Percentiles rank a stretch among this genome's conserved stretches.
Conservation (phyloP, 2,888 invertebrate species). For the Chironomus riparius region DNA sequence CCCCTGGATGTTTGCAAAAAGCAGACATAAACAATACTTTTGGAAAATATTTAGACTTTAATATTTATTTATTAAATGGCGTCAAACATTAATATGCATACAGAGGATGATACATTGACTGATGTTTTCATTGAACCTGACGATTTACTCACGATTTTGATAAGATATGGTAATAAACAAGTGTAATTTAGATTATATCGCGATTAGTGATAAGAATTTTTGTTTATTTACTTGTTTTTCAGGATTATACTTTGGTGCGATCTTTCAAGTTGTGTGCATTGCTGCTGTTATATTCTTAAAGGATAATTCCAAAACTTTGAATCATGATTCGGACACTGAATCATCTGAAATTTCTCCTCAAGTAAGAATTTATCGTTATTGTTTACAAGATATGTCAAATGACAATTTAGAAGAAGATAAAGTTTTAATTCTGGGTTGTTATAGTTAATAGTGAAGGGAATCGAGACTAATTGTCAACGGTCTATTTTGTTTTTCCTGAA, state of each 20-base stretch:
- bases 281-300: conserved; percentile 16
- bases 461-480: too few relatives aligned
- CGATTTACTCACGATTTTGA: conserved; percentile 11
- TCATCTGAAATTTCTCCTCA: conserved; percentile 5
- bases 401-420: too few relatives aligned
- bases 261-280: conserved; percentile 21
- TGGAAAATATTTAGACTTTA: not conserved
- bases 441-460: too few relatives aligned
- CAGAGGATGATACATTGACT: not conserved
- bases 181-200: not conserved
- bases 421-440: too few relatives aligned
- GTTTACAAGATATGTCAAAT: too few relatives aligned
- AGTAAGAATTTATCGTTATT: not conserved
- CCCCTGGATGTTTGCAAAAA: not conserved
- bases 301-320: not conserved
- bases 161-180: conserved; percentile 10
- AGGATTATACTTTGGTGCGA: conserved; percentile 21
- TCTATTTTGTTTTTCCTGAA: too few relatives aligned
- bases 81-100: not conserved
- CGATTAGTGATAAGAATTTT: not conserved
- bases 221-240: not conserved
- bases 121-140: conserved; percentile 21
- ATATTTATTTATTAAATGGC: not conserved
- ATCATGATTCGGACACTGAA: conserved; percentile 16
- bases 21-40: not conserved